Evolutionary conservation across 2,888 invertebrate genomes (phyloP).

Genomic region (Trypoxylon attenuatum): DNA sequence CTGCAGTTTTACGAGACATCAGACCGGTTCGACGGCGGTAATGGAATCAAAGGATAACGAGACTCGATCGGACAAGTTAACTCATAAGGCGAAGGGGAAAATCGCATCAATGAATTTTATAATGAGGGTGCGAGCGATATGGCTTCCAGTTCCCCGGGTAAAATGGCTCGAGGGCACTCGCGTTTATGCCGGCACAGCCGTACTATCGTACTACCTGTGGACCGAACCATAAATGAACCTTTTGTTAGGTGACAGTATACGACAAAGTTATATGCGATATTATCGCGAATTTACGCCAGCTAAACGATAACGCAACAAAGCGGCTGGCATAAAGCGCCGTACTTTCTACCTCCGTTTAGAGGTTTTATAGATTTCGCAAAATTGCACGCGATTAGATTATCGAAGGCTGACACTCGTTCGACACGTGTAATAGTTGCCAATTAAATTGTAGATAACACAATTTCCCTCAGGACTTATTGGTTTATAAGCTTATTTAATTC

Average conservation of each 20-base stretch:
- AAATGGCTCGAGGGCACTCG: neutral
- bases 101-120: constrained; percentile 46
- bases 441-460: neutral
- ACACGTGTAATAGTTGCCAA: neutral
- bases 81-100: constrained; percentile 45
- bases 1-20: constrained; percentile 26
- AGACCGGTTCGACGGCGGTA: constrained; percentile 42
- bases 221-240: constrained; percentile 25
- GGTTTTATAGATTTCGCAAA: constrained; percentile 10
- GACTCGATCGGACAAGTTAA: constrained; percentile 51
- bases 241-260: constrained; percentile 32
- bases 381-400: constrained; percentile 11
- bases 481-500: no score
- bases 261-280: constrained; percentile 27
- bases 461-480: no score
- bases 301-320: constrained; percentile 21
- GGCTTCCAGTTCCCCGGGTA: constrained; percentile 7
- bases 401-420: no score
- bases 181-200: neutral
- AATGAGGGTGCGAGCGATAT: constrained; percentile 21
- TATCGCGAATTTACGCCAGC: constrained; percentile 19
- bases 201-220: neutral
- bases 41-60: constrained; percentile 62
- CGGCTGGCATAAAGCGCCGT: constrained; percentile 2
- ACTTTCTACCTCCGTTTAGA: constrained; percentile 12